Base-by-base conservation (phyloP, 1,140 invertebrate species). In the Neodiprion pinetum region DNA sequence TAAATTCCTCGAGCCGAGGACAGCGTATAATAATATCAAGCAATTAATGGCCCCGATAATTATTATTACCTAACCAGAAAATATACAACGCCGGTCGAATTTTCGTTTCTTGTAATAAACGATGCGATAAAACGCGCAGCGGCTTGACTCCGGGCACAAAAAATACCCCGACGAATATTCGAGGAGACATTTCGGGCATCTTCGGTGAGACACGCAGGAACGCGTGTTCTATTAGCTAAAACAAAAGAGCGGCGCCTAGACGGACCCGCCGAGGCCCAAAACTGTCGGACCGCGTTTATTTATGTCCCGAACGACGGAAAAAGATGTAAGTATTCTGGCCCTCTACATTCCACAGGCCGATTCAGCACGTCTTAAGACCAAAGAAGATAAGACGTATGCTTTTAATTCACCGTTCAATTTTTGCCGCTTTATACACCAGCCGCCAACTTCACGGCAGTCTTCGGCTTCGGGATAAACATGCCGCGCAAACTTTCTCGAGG, bases 221-320 rank as follows among this genome's bases (percentile, higher is more conserved):
- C 87, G 83, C 83, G 85, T 87, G 86, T 88, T 88, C 84, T 87
- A 88, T 87, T 88, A 87, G 84, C 84, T 86, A 87, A 88, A 86
- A 88, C 87, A 88, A 88, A 88, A 88, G 87, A 88, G 83, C 85
- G 86, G 86, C 86, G 87, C 86, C 84, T 88, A 88, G 83, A 81
- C 82, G 81, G 81, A 72, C 74, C 76, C 74, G 74, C 77, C 79
- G 49, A 69, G 66, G 74, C 80, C 70, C 79, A 74, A 81, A 84
- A 86, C 83, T 86, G 85, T 86, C 85, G 82, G 79, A 84, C 84
- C 80, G 82, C 79, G 81, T 88, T 88, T 88, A 87, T 88, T 88
- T 87, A 87, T 87, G 86, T 82, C 84, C 76, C 84, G 81, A 86
- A 86, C 81, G 79, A 84, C 81, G 85, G 86, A 88, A 88, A 88